Percentiles rank a stretch among this genome's conserved stretches.
These are phyloP conservation scores for Telmatochromis sp. DNA, from an alignment of 2,113 vertebrate genomes.

Conservation along the genomic window DNA sequence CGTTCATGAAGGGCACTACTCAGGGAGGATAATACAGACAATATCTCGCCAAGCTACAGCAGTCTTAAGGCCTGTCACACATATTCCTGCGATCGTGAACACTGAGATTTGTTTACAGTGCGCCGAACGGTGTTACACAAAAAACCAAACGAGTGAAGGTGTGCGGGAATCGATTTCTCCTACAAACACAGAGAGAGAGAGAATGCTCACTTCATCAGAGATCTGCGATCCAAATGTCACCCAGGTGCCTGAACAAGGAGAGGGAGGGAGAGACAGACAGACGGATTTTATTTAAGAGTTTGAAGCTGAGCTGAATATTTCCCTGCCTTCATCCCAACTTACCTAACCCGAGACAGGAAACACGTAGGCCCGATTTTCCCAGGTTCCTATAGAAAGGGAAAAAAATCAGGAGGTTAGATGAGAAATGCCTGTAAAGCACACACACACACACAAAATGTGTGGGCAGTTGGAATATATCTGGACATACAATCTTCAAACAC, in stretches of 20 bases:
- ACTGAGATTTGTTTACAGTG: not conserved
- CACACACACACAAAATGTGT: not conserved
- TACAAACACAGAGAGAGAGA: not conserved
- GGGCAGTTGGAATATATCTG: not conserved
- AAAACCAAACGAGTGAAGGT: not conserved
- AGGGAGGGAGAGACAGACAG: not conserved
- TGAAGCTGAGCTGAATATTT: not conserved
- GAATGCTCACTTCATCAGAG: slow-evolving; percentile 82
- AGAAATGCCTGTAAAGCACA: not conserved
- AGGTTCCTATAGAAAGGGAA: slow-evolving; percentile 59
- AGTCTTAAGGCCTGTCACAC: not conserved
- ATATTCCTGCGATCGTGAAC: not conserved
- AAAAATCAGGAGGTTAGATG: not conserved
- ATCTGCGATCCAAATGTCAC: slow-evolving; percentile 92
- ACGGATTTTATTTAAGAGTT: not conserved
- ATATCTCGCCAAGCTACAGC: not conserved
- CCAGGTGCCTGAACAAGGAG: slow-evolving; percentile 80
- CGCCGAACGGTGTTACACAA: not conserved
- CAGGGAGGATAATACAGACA: not conserved
- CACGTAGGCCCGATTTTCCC: slow-evolving; percentile 73
- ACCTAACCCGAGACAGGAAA: slow-evolving; percentile 76
- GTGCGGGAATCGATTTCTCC: not conserved
- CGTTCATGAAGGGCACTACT: not conserved
- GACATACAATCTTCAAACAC: not conserved
- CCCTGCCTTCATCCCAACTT: slow-evolving; percentile 18